phyloP scores from a whole-genome alignment of 2,113 vertebrate species.

The Caranx ignobilis region DNA sequence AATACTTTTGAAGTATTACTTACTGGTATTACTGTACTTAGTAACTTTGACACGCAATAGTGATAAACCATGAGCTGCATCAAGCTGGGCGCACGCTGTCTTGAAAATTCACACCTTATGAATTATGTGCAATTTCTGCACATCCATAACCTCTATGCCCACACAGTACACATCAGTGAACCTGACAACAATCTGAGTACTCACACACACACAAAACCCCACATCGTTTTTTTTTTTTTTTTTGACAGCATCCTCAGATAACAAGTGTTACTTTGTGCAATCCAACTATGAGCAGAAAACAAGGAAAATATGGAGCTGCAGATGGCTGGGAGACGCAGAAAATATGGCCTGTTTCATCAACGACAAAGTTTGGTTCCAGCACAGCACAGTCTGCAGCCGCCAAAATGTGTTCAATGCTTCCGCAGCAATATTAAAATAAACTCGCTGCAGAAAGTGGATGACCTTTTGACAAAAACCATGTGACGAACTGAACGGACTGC shows the following conservation, averaged over 20 bases:
- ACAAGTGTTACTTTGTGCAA: neutral
- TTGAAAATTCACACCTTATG: neutral
- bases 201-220: neutral
- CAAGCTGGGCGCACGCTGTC: neutral
- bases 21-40: no score
- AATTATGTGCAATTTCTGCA: neutral
- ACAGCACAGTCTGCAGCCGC: neutral
- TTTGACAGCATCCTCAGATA: neutral
- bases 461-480: neutral
- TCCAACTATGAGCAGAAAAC: neutral
- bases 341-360: neutral
- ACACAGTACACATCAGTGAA: neutral
- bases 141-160: neutral
- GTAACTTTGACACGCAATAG: neutral
- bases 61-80: no score
- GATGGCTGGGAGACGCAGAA: neutral
- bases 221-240: neutral
- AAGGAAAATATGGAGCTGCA: slow-evolving; percentile 2
- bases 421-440: neutral
- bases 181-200: neutral
- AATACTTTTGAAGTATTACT: no score
- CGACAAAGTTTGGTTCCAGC: neutral
- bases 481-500: neutral
- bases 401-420: neutral
- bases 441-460: neutral